Percentiles rank a stretch among this genome's conserved stretches.
phyloP scores from a whole-genome alignment of 2,113 vertebrate genomes.

The Planiliza haematocheilus region DNA sequence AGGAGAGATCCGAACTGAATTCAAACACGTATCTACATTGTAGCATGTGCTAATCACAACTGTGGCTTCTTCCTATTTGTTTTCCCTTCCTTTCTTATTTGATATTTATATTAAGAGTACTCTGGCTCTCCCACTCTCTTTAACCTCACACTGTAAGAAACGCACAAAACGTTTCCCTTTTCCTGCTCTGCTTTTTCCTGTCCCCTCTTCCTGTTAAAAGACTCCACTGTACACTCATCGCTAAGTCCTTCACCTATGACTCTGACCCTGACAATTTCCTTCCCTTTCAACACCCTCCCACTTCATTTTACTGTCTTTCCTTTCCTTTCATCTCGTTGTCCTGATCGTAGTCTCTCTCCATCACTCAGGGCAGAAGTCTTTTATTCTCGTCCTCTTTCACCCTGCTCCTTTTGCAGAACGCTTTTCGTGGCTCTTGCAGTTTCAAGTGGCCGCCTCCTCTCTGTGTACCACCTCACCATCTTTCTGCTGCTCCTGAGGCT shows the following conservation, averaged over 20 bases:
- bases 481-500: neutral
- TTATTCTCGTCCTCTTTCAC: conserved; percentile 17
- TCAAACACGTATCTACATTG: neutral
- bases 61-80: neutral
- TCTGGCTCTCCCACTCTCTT: conserved; percentile 2
- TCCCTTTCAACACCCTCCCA: conserved; percentile 34
- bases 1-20: conserved; percentile 7
- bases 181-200: neutral
- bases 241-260: conserved; percentile 47
- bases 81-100: neutral
- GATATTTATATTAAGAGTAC: conserved; percentile 5
- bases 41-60: neutral
- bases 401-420: conserved; percentile 2
- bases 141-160: conserved; percentile 17
- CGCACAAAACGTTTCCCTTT: neutral
- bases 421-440: neutral
- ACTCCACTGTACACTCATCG: neutral
- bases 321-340: conserved; percentile 22
- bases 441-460: neutral
- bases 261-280: conserved; percentile 34
- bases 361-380: conserved; percentile 19
- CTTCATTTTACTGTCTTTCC: conserved; percentile 41
- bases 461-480: neutral
- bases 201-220: conserved; percentile 29
- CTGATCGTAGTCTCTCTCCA: conserved; percentile 5